Evolutionary conservation across 2,888 invertebrate genomes (phyloP).

Genomic region (Cantharis rufa): DNA sequence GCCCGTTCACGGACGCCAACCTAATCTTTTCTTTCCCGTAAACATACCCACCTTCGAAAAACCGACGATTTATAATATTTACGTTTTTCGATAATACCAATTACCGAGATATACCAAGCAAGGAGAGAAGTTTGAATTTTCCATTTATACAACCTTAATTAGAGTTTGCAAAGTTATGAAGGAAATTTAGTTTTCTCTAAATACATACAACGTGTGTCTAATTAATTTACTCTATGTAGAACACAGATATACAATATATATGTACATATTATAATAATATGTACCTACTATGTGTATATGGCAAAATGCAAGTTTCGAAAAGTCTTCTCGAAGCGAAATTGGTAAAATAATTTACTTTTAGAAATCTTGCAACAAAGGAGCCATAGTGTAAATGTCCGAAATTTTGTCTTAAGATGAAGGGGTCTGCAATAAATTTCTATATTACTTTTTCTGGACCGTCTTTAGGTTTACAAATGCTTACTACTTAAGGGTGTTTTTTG

Average conservation of each 20-base stretch:
- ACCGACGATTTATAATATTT: constrained; percentile 17
- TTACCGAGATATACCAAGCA: not conserved
- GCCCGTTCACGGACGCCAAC: constrained; percentile 39
- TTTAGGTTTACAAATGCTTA: not conserved
- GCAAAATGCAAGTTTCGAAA: not conserved
- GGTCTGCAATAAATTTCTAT: not conserved
- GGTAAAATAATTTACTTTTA: not conserved
- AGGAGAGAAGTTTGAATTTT: not conserved
- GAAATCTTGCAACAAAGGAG: not conserved
- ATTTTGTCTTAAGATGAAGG: not conserved
- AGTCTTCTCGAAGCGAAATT: not conserved
- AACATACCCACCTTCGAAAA: constrained; percentile 16
- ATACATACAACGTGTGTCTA: not conserved
- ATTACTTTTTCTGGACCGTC: not conserved
- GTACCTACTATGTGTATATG: too few relatives aligned
- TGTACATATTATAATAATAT: too few relatives aligned
- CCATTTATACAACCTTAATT: not conserved
- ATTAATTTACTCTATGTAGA: not conserved
- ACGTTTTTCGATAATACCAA: not conserved
- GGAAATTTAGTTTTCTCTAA: not conserved
- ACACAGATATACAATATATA: not conserved
- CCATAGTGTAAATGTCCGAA: not conserved
- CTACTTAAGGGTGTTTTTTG: not conserved
- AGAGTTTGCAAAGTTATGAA: not conserved
- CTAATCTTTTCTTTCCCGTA: constrained; percentile 20